Evolutionary conservation across 2,113 vertebrate species (phyloP).

Genomic region (Hyperopisus bebe): DNA sequence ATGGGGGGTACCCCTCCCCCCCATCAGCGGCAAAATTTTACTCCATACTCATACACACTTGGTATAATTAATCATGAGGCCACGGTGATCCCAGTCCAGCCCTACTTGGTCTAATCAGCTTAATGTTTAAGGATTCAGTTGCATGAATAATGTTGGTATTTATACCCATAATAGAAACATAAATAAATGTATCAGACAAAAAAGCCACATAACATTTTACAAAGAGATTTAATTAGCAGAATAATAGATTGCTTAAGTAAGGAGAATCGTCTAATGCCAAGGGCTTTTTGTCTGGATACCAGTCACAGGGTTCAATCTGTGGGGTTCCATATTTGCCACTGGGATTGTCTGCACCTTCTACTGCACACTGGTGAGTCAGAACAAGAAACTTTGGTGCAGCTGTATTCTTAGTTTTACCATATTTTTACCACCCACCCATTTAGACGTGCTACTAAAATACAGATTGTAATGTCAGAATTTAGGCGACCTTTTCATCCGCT

Average conservation of each 20-base stretch:
- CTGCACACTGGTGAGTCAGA: constrained; percentile 68
- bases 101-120: background rate
- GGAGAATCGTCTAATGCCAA: background rate
- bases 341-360: constrained; percentile 80
- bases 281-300: constrained; percentile 11
- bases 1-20: background rate
- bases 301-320: constrained; percentile 84
- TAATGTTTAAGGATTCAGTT: background rate
- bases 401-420: background rate
- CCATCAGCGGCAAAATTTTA: background rate
- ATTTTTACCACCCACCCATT: background rate
- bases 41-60: background rate
- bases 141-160: background rate
- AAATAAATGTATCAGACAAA: background rate
- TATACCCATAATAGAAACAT: background rate
- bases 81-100: background rate
- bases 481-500: background rate
- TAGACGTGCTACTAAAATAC: background rate
- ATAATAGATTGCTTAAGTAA: background rate
- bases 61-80: background rate
- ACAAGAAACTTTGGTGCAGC: background rate
- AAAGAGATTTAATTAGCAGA: background rate
- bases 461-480: background rate
- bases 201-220: background rate
- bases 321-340: constrained; percentile 79